Conservation (phyloP, 1,140 invertebrate genomes). For the Trichogramma pretiosum region DNA sequence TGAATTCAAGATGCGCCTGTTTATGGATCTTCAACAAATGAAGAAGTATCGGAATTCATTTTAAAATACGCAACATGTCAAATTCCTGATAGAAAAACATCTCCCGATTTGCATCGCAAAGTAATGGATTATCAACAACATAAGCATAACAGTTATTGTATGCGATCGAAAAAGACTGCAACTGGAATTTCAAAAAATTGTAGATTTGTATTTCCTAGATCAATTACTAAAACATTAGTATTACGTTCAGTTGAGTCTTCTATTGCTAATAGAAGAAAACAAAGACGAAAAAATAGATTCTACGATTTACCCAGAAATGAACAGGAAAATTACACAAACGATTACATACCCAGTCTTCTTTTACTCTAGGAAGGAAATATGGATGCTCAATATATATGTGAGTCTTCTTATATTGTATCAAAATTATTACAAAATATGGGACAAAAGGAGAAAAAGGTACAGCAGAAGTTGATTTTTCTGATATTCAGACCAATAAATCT, state of each 20-base stretch:
- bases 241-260: constrained; percentile 22
- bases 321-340: constrained; percentile 25
- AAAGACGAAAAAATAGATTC: constrained; percentile 23
- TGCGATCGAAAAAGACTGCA: constrained; percentile 11
- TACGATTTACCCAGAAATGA: constrained; percentile 24
- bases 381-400: constrained; percentile 26
- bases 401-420: constrained; percentile 21
- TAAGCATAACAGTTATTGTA: constrained; percentile 21
- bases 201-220: constrained; percentile 24
- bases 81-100: neutral
- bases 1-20: constrained; percentile 22
- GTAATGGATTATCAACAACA: constrained; percentile 23
- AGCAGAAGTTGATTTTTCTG: constrained; percentile 6
- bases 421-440: constrained; percentile 20
- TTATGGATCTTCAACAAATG: constrained; percentile 1
- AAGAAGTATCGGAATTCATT: neutral
- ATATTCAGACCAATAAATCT: constrained; percentile 1
- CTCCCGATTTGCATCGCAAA: constrained; percentile 18
- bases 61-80: neutral
- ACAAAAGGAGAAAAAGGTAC: constrained; percentile 17
- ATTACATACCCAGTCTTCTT: constrained; percentile 27
- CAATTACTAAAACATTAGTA: constrained; percentile 16
- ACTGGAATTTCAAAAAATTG: constrained; percentile 13
- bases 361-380: constrained; percentile 27
- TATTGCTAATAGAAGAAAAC: constrained; percentile 22